Base-by-base conservation (phyloP, 2,888 invertebrate genomes). In the Parnassius glacialis region DNA sequence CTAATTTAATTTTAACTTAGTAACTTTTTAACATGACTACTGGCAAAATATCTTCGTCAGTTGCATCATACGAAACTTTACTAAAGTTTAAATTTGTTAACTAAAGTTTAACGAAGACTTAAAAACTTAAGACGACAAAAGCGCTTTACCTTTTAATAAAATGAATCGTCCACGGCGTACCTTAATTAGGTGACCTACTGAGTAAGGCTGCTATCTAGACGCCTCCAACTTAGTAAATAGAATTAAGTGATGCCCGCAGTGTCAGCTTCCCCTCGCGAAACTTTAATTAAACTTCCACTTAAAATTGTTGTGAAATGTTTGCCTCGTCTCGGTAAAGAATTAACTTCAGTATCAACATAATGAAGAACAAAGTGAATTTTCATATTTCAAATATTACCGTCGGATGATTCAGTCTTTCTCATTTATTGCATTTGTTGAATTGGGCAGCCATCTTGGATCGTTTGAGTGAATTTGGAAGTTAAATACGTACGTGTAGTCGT, bases 261-360 rank as follows among this genome's bases (percentile, higher is more conserved):
- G 61, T 61, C 61, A 48, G 41, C 25, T 56, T 16, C 55, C 51
- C 52, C 13, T 45, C 52, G 52, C 57, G 47, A 53, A 61, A 61
- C 61, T 61, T 61, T 61, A 61, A 61, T 61, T 61, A 61, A 61
- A 61, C 61, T 57, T 57, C 20, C 57, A 61, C 61, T 20, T 43
- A 53, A 57, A 61, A 57, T 61, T 52, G 52, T 53, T 42, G 57
- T 11, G 57, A 57, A 57, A 57, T 62, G 57, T 62, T 57, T 62
- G 57, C 13, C 61, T 57, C 53, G 42, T 52, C 5, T 34, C 45
- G 52, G 9, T 10, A 44, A 61, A 61, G 61, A 56, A 57, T 61
- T 55, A 45, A 44, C 11, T 10, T 53, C 11, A 52, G 11, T 48
- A 42, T 50, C 34, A 7, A 34, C 34, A 57, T 57, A 51, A 50